phyloP scores from a whole-genome alignment of 2,888 invertebrate genomes.

The Chouioia cunea region DNA sequence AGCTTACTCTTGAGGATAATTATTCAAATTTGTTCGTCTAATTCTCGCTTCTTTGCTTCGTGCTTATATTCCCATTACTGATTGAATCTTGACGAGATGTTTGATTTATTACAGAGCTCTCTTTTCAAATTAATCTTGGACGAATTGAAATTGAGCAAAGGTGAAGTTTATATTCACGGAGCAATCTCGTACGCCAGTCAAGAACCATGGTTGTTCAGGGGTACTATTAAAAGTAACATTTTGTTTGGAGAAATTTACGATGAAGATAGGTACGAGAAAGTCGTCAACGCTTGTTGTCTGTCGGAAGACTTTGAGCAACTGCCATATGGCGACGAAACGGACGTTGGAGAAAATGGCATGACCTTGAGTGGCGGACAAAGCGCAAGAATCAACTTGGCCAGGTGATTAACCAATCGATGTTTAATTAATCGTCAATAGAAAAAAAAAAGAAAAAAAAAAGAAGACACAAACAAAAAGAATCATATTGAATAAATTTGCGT shows the following conservation, averaged over 20 bases:
- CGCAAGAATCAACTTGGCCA: slow-evolving; percentile 72
- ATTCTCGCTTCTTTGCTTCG: neutral
- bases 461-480: no score
- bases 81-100: neutral
- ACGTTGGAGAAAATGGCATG: slow-evolving; percentile 84
- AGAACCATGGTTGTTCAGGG: slow-evolving; percentile 84
- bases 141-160: slow-evolving; percentile 77
- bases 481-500: slow-evolving; percentile 15
- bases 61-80: no score
- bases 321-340: slow-evolving; percentile 79
- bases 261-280: slow-evolving; percentile 69
- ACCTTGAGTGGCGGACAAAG: slow-evolving; percentile 85
- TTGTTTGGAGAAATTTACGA: slow-evolving; percentile 79
- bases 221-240: slow-evolving; percentile 82
- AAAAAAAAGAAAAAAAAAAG: no score
- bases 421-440: no score
- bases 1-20: no score
- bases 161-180: slow-evolving; percentile 75
- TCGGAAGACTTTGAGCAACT: slow-evolving; percentile 78
- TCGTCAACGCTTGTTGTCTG: slow-evolving; percentile 77
- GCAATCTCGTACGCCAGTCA: slow-evolving; percentile 80
- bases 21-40: no score
- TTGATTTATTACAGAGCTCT: slow-evolving; percentile 69
- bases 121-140: slow-evolving; percentile 79
- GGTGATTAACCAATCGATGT: no score